A percentile compares a stretch with the other conserved stretches of the same genome.
Evolutionary conservation across 2,113 vertebrate species (phyloP).

Genomic region (Scartelaos histophorus): DNA sequence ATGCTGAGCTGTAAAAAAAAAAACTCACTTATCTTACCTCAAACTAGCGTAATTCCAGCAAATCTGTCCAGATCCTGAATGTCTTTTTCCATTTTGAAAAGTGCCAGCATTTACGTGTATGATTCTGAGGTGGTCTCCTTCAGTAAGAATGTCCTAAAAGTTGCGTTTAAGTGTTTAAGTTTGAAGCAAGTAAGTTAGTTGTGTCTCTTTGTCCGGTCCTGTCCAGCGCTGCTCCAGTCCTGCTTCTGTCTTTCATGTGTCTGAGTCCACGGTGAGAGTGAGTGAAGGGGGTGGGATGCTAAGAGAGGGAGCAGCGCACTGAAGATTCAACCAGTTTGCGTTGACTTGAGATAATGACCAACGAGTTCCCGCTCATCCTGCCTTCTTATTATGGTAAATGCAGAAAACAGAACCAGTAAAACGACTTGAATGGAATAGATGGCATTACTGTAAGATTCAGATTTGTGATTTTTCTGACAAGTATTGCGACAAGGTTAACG

Average conservation of each 20-base stretch:
- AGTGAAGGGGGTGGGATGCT: slow-evolving; percentile 40
- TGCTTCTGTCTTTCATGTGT: slow-evolving; percentile 47
- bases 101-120: neutral
- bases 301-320: slow-evolving; percentile 20
- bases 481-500: too few species aligned
- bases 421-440: neutral
- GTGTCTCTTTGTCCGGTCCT: slow-evolving; percentile 18
- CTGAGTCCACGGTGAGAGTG: slow-evolving; percentile 33
- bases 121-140: neutral
- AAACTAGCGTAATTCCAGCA: slow-evolving; percentile 28
- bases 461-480: too few species aligned
- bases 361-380: neutral
- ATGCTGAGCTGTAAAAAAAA: neutral
- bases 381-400: neutral
- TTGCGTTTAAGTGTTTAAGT: neutral
- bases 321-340: slow-evolving; percentile 31
- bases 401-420: neutral
- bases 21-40: slow-evolving; percentile 43
- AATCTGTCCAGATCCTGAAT: slow-evolving; percentile 26
- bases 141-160: neutral
- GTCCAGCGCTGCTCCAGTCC: slow-evolving; percentile 19
- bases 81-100: slow-evolving; percentile 53
- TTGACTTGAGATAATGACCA: slow-evolving; percentile 12
- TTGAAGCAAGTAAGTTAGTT: slow-evolving; percentile 5
- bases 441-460: too few species aligned